Evolutionary conservation across 2,888 invertebrate species (phyloP).

Genomic region (Agonum fuliginosum): DNA sequence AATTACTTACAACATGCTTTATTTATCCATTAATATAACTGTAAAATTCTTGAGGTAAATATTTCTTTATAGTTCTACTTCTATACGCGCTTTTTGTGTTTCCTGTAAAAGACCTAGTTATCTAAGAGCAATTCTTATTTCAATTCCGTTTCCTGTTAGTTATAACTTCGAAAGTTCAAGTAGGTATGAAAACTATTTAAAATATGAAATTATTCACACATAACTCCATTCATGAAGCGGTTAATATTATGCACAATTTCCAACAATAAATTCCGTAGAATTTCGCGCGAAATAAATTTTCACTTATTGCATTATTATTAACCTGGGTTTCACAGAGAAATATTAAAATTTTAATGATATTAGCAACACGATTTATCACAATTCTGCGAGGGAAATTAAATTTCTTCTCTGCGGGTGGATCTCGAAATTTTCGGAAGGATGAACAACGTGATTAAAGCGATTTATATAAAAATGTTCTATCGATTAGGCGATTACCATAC

Average conservation of each 20-base stretch:
- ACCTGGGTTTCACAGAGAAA: constrained; percentile 15
- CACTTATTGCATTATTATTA: constrained; percentile 20
- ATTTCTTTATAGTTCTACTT: neutral
- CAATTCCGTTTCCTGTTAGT: constrained; percentile 14
- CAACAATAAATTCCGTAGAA: neutral
- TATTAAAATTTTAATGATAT: constrained; percentile 21
- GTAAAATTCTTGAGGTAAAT: neutral
- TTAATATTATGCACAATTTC: constrained; percentile 23
- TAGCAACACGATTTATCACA: constrained; percentile 23
- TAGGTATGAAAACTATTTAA: neutral
- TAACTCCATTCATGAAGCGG: neutral
- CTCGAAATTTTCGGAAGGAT: neutral
- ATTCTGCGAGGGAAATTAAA: constrained; percentile 1
- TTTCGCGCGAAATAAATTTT: constrained; percentile 10
- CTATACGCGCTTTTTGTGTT: neutral
- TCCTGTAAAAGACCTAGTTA: constrained; percentile 30
- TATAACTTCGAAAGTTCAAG: constrained; percentile 15
- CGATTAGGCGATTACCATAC: neutral
- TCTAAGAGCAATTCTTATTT: constrained; percentile 20
- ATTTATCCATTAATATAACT: too few relatives aligned
- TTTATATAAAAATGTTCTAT: neutral
- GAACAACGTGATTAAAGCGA: neutral
- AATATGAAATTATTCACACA: constrained; percentile 11
- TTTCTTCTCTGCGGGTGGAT: neutral
- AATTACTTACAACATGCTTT: too few relatives aligned